Evolutionary conservation across 1,140 invertebrate species (phyloP).

Genomic region (Philaenus spumarius): DNA sequence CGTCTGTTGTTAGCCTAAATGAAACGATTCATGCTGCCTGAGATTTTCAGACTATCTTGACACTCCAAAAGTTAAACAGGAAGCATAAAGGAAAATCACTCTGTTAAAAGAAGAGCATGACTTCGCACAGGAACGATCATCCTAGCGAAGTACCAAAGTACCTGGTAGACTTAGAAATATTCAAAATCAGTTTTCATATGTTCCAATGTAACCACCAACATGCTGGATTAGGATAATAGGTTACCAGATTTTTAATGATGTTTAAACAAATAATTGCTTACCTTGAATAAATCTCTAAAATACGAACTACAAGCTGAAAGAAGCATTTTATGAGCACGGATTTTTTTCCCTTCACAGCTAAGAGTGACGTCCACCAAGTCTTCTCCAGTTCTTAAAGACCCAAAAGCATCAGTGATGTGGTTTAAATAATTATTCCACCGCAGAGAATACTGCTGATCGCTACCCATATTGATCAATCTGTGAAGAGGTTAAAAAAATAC

Average conservation of each 20-base stretch:
- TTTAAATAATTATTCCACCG: conserved; percentile 70
- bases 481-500: no score
- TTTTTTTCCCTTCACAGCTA: conserved; percentile 72
- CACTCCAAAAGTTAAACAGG: no score
- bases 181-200: background rate
- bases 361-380: conserved; percentile 81
- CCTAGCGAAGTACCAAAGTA: no score
- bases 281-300: conserved; percentile 73
- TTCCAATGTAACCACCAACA: no score
- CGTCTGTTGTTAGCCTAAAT: no score
- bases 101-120: no score
- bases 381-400: conserved; percentile 64
- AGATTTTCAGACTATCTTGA: no score
- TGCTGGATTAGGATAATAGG: no score
- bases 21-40: no score
- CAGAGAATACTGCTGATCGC: conserved; percentile 61
- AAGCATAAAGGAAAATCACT: no score
- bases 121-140: no score
- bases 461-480: conserved; percentile 45
- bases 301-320: conserved; percentile 75
- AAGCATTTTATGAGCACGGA: conserved; percentile 80
- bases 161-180: background rate
- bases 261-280: conserved; percentile 30
- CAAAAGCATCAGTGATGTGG: conserved; percentile 68
- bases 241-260: no score